Percentiles rank a stretch among this genome's conserved stretches.
Conservation (phyloP, 2,888 invertebrate species). For the Chironomus riparius region DNA sequence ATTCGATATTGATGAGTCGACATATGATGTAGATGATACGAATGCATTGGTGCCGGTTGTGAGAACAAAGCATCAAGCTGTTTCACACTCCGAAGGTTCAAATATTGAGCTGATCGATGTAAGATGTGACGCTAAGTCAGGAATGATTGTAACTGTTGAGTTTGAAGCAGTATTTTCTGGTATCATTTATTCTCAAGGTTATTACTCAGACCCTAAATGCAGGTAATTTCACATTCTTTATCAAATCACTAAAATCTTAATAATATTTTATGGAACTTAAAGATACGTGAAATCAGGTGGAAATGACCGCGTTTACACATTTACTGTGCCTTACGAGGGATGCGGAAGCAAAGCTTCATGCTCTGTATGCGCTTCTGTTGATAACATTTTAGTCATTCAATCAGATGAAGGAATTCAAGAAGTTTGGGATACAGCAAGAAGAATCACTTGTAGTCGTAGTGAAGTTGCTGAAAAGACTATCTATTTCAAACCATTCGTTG, state of each 20-base stretch:
- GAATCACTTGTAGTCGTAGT: slow-evolving; percentile 45
- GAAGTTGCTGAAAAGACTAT: slow-evolving; percentile 39
- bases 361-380: slow-evolving; percentile 52
- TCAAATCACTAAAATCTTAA: neutral
- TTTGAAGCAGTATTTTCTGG: slow-evolving; percentile 57
- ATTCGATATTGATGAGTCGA: slow-evolving; percentile 13
- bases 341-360: slow-evolving; percentile 56
- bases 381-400: slow-evolving; percentile 59
- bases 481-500: slow-evolving; percentile 51
- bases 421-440: slow-evolving; percentile 55
- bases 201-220: slow-evolving; percentile 56
- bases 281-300: slow-evolving; percentile 54
- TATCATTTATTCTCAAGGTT: slow-evolving; percentile 62
- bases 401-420: slow-evolving; percentile 58
- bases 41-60: slow-evolving; percentile 13
- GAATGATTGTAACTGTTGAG: slow-evolving; percentile 53
- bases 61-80: neutral
- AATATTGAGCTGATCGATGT: slow-evolving; percentile 54
- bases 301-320: slow-evolving; percentile 49
- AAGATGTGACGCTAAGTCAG: slow-evolving; percentile 46
- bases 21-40: slow-evolving; percentile 17
- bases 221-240: slow-evolving; percentile 41
- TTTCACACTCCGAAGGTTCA: slow-evolving; percentile 36
- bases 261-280: neutral
- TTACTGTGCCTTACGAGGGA: slow-evolving; percentile 54